Evolutionary conservation across 2,797 vertebrate species (phyloP).

Genomic region (Potorous gilbertii): DNA sequence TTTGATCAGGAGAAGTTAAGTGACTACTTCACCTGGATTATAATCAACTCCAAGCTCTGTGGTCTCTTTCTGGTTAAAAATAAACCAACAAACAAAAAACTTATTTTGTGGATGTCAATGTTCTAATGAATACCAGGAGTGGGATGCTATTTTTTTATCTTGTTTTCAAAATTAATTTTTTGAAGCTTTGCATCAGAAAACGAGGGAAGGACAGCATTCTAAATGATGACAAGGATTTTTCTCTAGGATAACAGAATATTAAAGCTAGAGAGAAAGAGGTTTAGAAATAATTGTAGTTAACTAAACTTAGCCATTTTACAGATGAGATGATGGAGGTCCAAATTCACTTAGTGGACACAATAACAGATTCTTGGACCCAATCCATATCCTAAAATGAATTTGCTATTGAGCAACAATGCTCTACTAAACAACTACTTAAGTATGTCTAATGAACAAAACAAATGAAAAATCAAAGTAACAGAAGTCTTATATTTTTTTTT

Average conservation of each 20-base stretch:
- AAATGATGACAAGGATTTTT: not conserved
- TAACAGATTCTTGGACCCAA: not conserved
- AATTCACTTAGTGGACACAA: not conserved
- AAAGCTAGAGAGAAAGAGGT: not conserved
- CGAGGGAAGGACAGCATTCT: not conserved
- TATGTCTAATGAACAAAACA: not conserved
- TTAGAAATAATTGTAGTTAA: not conserved
- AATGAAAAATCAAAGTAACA: not conserved
- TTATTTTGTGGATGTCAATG: not conserved
- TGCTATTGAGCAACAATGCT: not conserved
- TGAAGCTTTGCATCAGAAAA: not conserved
- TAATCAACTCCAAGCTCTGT: not conserved
- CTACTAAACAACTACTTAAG: not conserved
- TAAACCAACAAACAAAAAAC: too few relatives aligned
- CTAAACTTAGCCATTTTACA: not conserved
- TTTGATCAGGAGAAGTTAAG: not conserved
- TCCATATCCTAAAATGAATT: not conserved
- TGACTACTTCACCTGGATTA: not conserved
- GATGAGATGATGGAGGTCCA: not conserved
- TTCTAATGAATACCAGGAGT: not conserved
- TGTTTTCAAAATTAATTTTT: not conserved
- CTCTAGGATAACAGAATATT: not conserved
- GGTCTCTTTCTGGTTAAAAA: not conserved
- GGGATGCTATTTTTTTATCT: not conserved
- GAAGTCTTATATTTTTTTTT: not conserved